These are phyloP conservation scores for Himalopsyche tibetana DNA, from an alignment of 2,888 invertebrate genomes.

Conservation along the genomic window DNA sequence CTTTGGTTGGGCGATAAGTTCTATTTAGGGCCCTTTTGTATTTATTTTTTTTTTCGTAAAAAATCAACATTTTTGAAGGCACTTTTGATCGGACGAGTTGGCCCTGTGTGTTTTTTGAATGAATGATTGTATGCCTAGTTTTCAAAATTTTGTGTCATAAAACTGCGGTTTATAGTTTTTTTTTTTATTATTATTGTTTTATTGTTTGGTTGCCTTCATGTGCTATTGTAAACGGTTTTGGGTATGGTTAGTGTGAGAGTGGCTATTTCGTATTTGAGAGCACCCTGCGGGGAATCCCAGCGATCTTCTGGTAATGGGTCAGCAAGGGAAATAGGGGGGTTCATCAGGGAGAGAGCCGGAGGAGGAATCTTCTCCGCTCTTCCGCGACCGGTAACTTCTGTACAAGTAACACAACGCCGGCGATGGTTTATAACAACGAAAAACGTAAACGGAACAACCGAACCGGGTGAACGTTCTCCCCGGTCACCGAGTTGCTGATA, in stretches of 20 bases:
- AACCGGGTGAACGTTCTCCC: slow-evolving; percentile 44
- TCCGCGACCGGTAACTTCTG: slow-evolving; percentile 55
- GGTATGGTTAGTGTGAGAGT: slow-evolving; percentile 77
- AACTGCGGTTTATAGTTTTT: slow-evolving; percentile 71
- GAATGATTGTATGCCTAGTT: slow-evolving; percentile 66
- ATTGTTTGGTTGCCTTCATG: slow-evolving; percentile 82
- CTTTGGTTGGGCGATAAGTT: slow-evolving; percentile 84
- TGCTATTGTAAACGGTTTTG: slow-evolving; percentile 88
- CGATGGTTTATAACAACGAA: slow-evolving; percentile 50
- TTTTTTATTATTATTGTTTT: slow-evolving; percentile 69
- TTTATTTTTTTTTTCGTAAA: slow-evolving; percentile 85
- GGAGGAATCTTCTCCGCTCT: neutral
- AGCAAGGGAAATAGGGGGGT: neutral
- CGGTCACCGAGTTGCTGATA: slow-evolving; percentile 66
- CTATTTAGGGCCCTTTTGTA: slow-evolving; percentile 93
- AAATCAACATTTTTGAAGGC: slow-evolving; percentile 93
- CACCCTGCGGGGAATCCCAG: slow-evolving; percentile 71
- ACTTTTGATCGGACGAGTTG: slow-evolving; percentile 96
- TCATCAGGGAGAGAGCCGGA: slow-evolving; percentile 39
- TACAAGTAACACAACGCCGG: slow-evolving; percentile 62
- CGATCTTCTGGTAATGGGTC: slow-evolving; percentile 41
- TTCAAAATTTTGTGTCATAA: slow-evolving; percentile 61
- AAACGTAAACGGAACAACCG: slow-evolving; percentile 52
- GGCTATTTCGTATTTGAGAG: slow-evolving; percentile 87
- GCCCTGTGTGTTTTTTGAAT: slow-evolving; percentile 88